Percentiles rank a stretch among this genome's conserved stretches.
Conservation (phyloP, 2,113 vertebrate species). For the Ahaetulla prasina region DNA sequence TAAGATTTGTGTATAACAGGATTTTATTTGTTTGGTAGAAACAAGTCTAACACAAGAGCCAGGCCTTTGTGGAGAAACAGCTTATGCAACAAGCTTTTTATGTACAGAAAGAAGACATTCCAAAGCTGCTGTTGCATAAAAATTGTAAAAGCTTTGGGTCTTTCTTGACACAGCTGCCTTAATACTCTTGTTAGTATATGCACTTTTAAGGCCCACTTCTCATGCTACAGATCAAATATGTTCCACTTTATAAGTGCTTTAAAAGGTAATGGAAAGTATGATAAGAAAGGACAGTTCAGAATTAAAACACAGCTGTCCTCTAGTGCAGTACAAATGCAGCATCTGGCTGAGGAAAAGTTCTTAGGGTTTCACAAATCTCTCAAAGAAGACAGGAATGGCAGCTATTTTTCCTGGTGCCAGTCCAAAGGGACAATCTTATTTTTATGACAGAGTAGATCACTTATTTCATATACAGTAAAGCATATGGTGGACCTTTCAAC, state of each 20-base stretch:
- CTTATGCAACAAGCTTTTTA: slow-evolving; percentile 45
- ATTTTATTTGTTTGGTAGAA: background rate
- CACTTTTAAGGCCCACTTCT: background rate
- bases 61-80: background rate
- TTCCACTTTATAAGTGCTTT: background rate
- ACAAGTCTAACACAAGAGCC: background rate
- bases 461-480: background rate
- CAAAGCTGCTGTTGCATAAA: background rate
- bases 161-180: background rate
- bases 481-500: background rate
- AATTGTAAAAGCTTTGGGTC: background rate
- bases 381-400: background rate
- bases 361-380: background rate
- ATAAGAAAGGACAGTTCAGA: background rate
- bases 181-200: background rate
- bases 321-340: background rate
- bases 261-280: background rate
- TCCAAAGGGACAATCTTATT: background rate
- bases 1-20: background rate
- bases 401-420: background rate
- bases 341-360: background rate
- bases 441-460: background rate
- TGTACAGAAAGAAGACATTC: slow-evolving; percentile 18
- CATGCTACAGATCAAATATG: background rate
- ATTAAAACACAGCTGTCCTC: background rate